Conservation (phyloP, 2,797 vertebrate genomes). For the Amazona finschi region DNA sequence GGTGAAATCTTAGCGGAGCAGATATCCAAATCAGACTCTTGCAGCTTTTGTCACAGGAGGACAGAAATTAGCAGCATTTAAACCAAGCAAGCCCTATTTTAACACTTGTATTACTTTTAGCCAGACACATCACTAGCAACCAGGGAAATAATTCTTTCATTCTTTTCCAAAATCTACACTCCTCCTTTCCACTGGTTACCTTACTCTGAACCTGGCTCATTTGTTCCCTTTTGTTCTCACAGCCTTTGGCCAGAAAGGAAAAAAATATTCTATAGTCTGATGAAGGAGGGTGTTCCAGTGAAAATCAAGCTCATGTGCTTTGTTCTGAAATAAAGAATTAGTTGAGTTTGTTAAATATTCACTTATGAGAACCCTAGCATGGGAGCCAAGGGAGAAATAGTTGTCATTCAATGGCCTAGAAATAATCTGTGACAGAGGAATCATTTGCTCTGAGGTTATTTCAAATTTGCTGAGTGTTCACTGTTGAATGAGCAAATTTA, state of each 20-base stretch:
- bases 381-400: background rate
- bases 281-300: background rate
- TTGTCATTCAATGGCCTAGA: background rate
- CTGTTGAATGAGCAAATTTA: background rate
- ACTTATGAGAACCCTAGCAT: background rate
- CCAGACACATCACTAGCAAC: background rate
- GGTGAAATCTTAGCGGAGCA: background rate
- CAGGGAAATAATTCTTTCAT: background rate
- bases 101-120: background rate
- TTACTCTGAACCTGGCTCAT: background rate
- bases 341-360: background rate
- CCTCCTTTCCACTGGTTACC: background rate
- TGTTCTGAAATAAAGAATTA: background rate
- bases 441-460: background rate
- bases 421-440: background rate
- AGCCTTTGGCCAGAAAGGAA: background rate
- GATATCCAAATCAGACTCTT: background rate
- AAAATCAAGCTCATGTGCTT: background rate
- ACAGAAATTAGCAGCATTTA: background rate
- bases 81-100: background rate
- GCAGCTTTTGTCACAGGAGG: background rate
- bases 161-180: background rate
- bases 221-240: background rate
- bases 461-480: background rate
- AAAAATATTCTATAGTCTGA: background rate